Conservation (phyloP, 2,113 vertebrate species). For the Pygoscelis antarcticus region DNA sequence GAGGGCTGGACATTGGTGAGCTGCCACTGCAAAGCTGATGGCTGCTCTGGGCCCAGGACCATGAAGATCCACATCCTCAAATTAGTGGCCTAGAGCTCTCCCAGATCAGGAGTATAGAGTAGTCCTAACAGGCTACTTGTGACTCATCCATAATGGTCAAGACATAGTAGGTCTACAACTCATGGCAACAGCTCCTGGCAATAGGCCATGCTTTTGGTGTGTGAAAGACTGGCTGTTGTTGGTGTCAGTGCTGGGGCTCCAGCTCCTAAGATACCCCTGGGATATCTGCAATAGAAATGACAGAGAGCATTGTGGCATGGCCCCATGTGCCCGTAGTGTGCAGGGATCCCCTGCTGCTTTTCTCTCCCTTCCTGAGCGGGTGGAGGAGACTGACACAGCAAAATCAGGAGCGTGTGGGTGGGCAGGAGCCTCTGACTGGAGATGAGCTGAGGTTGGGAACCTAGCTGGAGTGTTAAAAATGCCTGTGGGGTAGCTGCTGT, state of each 20-base stretch:
- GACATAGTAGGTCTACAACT: neutral
- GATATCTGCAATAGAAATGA: neutral
- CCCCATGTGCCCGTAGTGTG: neutral
- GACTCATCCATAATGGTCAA: fast-evolving
- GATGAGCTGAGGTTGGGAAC: neutral
- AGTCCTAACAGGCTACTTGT: neutral
- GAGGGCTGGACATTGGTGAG: neutral
- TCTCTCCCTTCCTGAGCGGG: neutral
- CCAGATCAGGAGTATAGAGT: neutral
- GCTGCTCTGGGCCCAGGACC: neutral
- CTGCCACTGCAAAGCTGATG: neutral
- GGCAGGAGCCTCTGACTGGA: neutral
- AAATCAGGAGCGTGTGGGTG: neutral
- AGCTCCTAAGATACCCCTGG: neutral
- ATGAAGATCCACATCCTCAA: neutral
- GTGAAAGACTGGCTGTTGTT: neutral
- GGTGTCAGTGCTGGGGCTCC: neutral
- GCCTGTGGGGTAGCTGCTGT: neutral
- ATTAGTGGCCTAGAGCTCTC: neutral
- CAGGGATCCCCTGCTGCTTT: neutral
- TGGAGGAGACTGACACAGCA: neutral
- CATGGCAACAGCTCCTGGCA: neutral
- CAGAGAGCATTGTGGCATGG: neutral
- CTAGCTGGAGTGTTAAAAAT: neutral
- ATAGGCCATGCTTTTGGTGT: neutral